Evolutionary conservation across 1,140 invertebrate species (phyloP).

Genomic region (Neodiprion pinetum): DNA sequence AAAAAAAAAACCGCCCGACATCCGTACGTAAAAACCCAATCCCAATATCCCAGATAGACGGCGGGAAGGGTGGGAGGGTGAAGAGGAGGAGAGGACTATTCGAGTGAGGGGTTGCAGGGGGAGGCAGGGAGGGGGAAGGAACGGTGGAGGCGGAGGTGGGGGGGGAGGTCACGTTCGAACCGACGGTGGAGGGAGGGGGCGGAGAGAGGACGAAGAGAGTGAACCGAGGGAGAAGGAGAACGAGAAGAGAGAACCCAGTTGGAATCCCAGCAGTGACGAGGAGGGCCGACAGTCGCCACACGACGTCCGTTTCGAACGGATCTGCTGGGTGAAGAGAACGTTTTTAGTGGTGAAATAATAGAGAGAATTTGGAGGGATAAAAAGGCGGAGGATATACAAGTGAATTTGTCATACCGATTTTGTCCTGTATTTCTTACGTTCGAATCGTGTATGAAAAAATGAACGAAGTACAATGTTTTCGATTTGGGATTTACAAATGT

Average conservation of each 20-base stretch:
- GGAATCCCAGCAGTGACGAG: slow-evolving; percentile 23
- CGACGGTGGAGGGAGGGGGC: not conserved
- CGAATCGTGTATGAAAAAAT: no score
- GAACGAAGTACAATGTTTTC: no score
- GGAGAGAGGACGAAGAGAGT: slow-evolving; percentile 40
- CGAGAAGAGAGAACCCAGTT: slow-evolving; percentile 16
- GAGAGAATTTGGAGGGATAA: no score
- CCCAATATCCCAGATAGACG: slow-evolving; percentile 49
- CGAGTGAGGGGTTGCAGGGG: slow-evolving; percentile 15
- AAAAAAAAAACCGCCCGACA: no score
- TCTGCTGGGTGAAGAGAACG: not conserved
- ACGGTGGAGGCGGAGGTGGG: slow-evolving; percentile 22
- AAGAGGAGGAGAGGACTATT: slow-evolving; percentile 25
- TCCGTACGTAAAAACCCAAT: no score
- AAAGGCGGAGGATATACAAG: no score
- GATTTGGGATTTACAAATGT: no score
- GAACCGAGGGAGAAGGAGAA: slow-evolving; percentile 17
- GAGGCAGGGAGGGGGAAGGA: not conserved
- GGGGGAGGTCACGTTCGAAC: slow-evolving; percentile 29
- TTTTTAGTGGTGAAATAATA: no score
- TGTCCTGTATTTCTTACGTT: no score
- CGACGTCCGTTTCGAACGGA: slow-evolving; percentile 49
- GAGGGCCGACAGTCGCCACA: slow-evolving; percentile 59
- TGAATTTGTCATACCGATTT: no score
- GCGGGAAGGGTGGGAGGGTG: slow-evolving; percentile 41